Conservation (phyloP, 2,888 invertebrate genomes). For the Nymphalis urticae region DNA sequence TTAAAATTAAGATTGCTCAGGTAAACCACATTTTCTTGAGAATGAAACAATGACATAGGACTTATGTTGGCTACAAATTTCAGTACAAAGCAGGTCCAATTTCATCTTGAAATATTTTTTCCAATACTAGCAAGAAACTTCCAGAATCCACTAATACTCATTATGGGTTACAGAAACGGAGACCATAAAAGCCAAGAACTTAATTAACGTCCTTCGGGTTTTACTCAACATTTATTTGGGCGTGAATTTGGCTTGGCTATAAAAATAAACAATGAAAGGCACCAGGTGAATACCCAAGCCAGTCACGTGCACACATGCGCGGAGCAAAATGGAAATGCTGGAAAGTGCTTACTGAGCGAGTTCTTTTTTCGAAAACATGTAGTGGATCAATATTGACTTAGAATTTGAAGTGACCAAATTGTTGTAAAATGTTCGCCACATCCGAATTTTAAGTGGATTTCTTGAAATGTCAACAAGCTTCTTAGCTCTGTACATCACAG, state of each 20-base stretch:
- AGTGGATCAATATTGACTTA: slow-evolving; percentile 19
- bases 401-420: slow-evolving; percentile 5
- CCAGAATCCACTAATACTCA: slow-evolving; percentile 52
- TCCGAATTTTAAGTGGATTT: neutral
- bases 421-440: neutral
- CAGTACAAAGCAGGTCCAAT: slow-evolving; percentile 15
- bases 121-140: slow-evolving; percentile 30
- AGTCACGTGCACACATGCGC: slow-evolving; percentile 41
- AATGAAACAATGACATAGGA: neutral
- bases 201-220: slow-evolving; percentile 68
- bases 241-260: slow-evolving; percentile 68
- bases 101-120: slow-evolving; percentile 29
- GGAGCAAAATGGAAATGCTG: slow-evolving; percentile 24
- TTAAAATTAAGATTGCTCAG: no score
- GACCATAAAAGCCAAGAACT: slow-evolving; percentile 71
- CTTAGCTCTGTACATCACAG: neutral
- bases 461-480: neutral
- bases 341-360: slow-evolving; percentile 22
- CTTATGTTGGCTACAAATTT: slow-evolving; percentile 17
- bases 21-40: neutral
- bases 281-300: slow-evolving; percentile 49
- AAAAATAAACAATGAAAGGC: slow-evolving; percentile 72
- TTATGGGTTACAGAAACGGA: slow-evolving; percentile 49
- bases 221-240: slow-evolving; percentile 69
- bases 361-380: slow-evolving; percentile 18